A percentile compares a stretch with the other conserved stretches of the same genome.
Conservation (phyloP, 2,797 vertebrate species). For the Pygocentrus nattereri region DNA sequence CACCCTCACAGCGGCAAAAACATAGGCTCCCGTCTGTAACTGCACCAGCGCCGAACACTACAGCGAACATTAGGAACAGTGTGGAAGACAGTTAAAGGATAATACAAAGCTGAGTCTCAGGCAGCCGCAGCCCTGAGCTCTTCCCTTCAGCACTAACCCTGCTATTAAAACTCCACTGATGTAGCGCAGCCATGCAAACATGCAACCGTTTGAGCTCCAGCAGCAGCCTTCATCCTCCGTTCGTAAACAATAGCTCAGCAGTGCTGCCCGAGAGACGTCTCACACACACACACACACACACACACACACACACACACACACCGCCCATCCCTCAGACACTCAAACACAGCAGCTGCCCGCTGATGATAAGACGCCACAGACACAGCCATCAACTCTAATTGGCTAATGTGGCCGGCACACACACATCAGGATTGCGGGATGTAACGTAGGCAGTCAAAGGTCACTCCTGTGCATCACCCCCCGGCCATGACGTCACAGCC, state of each 20-base stretch:
- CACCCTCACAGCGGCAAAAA: constrained; percentile 81
- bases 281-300: constrained; percentile 46
- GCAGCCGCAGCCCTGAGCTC: not conserved
- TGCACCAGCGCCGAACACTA: not conserved
- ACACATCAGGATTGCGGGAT: constrained; percentile 62
- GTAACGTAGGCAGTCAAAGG: constrained; percentile 66
- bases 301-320: constrained; percentile 18
- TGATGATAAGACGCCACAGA: constrained; percentile 81
- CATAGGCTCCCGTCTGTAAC: constrained; percentile 66
- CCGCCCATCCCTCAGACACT: constrained; percentile 29
- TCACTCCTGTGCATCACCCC: constrained; percentile 52
- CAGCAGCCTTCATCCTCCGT: not conserved
- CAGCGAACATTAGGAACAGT: not conserved
- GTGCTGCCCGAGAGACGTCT: constrained; percentile 23
- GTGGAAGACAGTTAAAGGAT: not conserved
- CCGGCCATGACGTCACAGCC: constrained; percentile 56
- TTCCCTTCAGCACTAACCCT: not conserved
- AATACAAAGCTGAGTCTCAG: not conserved
- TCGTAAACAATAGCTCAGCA: constrained; percentile 23
- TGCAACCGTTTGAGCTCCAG: not conserved
- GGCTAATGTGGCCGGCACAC: constrained; percentile 47
- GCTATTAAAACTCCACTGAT: not conserved
- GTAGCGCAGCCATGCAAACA: constrained; percentile 18
- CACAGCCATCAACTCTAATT: constrained; percentile 71
- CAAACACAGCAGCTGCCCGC: constrained; percentile 77